A percentile compares a stretch with the other conserved stretches of the same genome.
Evolutionary conservation across 2,797 vertebrate species (phyloP).

Genomic region (Oryzias dopingdopingensis): DNA sequence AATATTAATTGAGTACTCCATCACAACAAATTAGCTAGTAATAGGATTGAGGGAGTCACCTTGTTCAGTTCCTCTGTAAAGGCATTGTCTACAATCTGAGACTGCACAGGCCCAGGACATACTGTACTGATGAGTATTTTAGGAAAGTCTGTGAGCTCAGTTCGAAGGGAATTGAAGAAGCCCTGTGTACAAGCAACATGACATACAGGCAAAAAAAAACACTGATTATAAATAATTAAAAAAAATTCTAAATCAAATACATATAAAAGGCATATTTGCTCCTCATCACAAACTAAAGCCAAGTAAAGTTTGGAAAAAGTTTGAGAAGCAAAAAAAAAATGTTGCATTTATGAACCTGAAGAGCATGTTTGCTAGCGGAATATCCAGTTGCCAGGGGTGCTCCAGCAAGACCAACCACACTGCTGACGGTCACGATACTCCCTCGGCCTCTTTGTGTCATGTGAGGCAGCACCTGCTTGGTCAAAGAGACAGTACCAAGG

Average conservation of each 20-base stretch:
- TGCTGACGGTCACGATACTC: constrained; percentile 87
- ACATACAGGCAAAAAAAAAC: neutral
- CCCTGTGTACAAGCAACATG: constrained; percentile 75
- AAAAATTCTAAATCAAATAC: neutral
- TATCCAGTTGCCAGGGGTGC: constrained; percentile 85
- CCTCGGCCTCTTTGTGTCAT: constrained; percentile 85
- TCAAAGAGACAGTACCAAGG: constrained; percentile 77
- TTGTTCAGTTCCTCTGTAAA: constrained; percentile 81
- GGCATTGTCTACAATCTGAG: constrained; percentile 86
- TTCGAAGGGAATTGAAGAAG: constrained; percentile 88
- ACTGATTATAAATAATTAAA: too few species aligned
- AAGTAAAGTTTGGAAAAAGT: too few species aligned
- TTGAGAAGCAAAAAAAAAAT: neutral
- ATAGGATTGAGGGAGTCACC: constrained; percentile 65
- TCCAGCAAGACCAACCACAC: constrained; percentile 81
- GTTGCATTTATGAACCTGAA: constrained; percentile 78
- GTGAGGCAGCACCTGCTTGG: constrained; percentile 48
- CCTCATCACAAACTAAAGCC: neutral
- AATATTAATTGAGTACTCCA: neutral
- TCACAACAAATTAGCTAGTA: neutral
- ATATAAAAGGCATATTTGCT: neutral
- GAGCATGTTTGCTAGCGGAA: constrained; percentile 90
- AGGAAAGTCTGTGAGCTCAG: constrained; percentile 84
- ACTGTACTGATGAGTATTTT: constrained; percentile 85
- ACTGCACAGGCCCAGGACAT: constrained; percentile 90